Evolutionary conservation across 2,797 vertebrate species (phyloP), one percentile per base, ranked within the genome.

Genomic region (Liparis tanakae): DNA sequence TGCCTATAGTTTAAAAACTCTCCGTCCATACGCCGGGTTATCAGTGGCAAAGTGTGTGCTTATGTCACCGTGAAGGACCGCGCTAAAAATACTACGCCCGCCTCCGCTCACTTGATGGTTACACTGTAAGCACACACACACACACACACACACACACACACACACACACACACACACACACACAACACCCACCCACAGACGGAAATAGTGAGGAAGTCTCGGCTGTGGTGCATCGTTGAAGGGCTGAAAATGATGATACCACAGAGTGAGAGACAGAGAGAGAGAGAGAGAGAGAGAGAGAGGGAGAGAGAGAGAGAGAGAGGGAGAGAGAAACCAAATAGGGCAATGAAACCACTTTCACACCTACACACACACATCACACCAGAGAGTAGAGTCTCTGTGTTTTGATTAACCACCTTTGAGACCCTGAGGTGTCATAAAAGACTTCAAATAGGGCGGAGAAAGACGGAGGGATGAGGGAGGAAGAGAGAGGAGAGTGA

Each of bases 201-300:
- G 71, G 86, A 88, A 92, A 90, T 85, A 87, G 79, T 56, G 81
- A 90, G 90, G 91, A 92, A 91, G 91, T 92, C 85, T 93, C 85
- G 25, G 70, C 79, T 87, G 88, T 84, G 90, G 92, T 93, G 87
- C 85, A 87, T 91, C 89, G 88, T 69, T 46, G 54, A 68, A 58
- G 76, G 82, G 81, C 78, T 44, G 82, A 89, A 89, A 89, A 81
- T 87, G 82, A 88, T 72, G 83, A 90, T 74, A 82, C 84, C 77
- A 51, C 58, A 51, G 20, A 51, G 50, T 22, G 50, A 50, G 18
- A 50, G n/a, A 20, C 8, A 20, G 18, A n/a, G 18, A 56, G 43
- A 44, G 5, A 69, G 43, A 44, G 5, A 69, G 43, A 44, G 5
- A 69, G n/a, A n/a, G n/a, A n/a, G n/a, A n/a, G n/a, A n/a, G n/a